Percentiles rank a stretch among this genome's conserved stretches.
These are phyloP conservation scores for Daktulosphaira vitifoliae DNA, from an alignment of 1,140 invertebrate species.

Conservation along the genomic window DNA sequence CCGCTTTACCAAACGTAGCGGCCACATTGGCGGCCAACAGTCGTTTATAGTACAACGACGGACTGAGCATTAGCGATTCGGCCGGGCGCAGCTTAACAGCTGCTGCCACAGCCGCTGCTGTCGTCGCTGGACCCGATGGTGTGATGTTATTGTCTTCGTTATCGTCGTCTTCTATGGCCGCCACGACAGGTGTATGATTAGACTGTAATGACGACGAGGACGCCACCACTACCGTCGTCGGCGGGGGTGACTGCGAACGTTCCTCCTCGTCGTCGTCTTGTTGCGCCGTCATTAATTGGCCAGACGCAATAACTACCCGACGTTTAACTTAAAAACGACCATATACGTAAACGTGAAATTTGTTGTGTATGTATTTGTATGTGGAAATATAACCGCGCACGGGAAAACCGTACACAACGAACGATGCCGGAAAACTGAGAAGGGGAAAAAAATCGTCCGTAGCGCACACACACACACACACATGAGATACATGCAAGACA, in stretches of 20 bases:
- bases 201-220: constrained; percentile 3
- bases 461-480: constrained; percentile 24
- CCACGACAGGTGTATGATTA: not conserved
- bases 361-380: too few species aligned
- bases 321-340: too few species aligned
- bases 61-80: constrained; percentile 16
- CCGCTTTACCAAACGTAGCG: constrained; percentile 35
- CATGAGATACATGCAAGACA: constrained; percentile 33
- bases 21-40: constrained; percentile 39
- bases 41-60: constrained; percentile 39
- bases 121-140: constrained; percentile 24
- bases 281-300: not conserved
- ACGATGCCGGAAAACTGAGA: constrained; percentile 33
- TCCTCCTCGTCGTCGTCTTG: constrained; percentile 3
- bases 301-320: too few species aligned
- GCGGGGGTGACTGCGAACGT: constrained; percentile 15
- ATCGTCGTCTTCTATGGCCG: constrained; percentile 6
- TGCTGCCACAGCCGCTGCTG: constrained; percentile 41
- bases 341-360: too few species aligned
- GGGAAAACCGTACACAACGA: constrained; percentile 32
- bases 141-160: constrained; percentile 19
- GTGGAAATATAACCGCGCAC: constrained; percentile 12
- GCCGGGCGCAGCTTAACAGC: constrained; percentile 36
- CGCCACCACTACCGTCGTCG: constrained; percentile 20
- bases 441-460: constrained; percentile 29